Base-by-base conservation (phyloP, 2,113 vertebrate genomes). In the Platichthys flesus region DNA sequence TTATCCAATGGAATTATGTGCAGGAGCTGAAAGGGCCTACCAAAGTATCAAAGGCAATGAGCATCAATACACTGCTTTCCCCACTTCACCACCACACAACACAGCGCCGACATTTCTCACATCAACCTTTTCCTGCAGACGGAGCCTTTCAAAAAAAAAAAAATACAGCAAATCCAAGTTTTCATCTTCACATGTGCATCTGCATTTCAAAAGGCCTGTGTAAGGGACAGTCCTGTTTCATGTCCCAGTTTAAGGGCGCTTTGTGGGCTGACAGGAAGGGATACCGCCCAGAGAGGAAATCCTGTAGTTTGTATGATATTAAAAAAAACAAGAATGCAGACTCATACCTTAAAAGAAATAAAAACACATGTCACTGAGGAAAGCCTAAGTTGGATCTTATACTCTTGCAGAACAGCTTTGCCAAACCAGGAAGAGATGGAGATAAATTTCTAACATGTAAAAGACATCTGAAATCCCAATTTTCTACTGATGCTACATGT, bases 171-270 rank as follows among this genome's bases (percentile, higher is more conserved):
- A 85, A 74, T 52, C 21, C 56, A n/a, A 28, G 67, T 45, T 75
- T 68, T 73, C 59, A 75, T 74, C 67, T 64, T 60, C 13, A 23
- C 51, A 45, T 15, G 49, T 61, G 66, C 10, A 31, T 75, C 69
- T 69, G 23, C 51, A 24, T 85, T 79, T 62, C 42, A 65, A 78
- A 68, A 31, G 66, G 10, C 66, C 65, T 37, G 45, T 70, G 66
- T 72, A 58, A 74, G n/a, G 28, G 26, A 81, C 74, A 56, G 60
- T 89, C 67, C 83, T 67, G 86, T 83, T 88, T 87, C 64, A 77
- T 56, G 68, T 66, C 14, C 4, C 13, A 59, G 57, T 76, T 67
- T 73, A 81, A 76, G 79, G 67, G 68, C 28, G 21, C 65, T 81
- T 79, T 67, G 52, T 68, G n/a, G 3, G 49, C 64, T 68, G 78